Evolutionary conservation across 2,113 vertebrate species (phyloP).

Genomic region (Vanacampus margaritifer): DNA sequence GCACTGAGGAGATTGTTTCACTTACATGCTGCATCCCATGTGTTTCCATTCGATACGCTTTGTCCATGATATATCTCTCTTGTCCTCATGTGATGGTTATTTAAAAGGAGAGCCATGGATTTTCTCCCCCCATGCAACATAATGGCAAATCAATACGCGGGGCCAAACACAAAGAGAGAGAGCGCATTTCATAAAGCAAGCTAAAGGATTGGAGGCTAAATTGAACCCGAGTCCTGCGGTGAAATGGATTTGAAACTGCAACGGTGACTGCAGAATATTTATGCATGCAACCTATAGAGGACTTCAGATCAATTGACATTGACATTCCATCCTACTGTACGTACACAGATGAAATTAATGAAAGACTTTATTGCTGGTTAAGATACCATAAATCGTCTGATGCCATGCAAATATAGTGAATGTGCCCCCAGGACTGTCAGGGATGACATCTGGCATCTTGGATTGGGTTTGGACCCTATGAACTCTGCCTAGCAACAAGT

Average conservation of each 20-base stretch:
- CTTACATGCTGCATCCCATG: constrained; percentile 41
- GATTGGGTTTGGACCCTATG: neutral
- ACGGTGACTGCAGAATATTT: no score
- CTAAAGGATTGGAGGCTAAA: constrained; percentile 40
- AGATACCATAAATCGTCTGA: no score
- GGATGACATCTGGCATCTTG: neutral
- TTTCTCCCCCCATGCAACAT: constrained; percentile 71
- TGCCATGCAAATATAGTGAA: no score
- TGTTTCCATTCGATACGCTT: constrained; percentile 62
- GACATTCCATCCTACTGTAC: no score
- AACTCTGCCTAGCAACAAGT: neutral
- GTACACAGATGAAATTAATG: no score
- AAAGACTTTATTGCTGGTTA: no score
- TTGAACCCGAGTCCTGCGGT: neutral
- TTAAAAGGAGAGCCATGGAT: constrained; percentile 77
- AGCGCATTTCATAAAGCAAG: constrained; percentile 40
- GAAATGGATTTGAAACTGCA: no score
- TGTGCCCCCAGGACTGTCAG: neutral
- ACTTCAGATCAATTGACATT: no score
- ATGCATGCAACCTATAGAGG: no score
- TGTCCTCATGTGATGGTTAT: constrained; percentile 73
- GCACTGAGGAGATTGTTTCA: constrained; percentile 35
- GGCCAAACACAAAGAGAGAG: constrained; percentile 28
- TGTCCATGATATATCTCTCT: constrained; percentile 63
- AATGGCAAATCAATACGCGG: constrained; percentile 76